phyloP scores from a whole-genome alignment of 1,140 invertebrate species.

The Aleiodes sp. region DNA sequence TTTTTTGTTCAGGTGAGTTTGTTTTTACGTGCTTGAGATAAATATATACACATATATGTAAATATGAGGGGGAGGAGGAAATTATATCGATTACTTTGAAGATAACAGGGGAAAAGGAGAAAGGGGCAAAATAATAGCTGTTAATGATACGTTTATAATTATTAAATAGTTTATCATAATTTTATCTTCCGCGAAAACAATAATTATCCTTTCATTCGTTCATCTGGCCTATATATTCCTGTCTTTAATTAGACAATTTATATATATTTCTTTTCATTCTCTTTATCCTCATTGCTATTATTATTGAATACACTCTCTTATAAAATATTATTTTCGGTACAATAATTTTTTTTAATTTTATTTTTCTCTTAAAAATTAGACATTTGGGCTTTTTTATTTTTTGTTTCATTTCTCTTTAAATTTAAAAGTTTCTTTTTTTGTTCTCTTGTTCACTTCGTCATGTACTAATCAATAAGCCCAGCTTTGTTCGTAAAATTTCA shows the following conservation, averaged over 20 bases:
- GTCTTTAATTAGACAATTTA: constrained; percentile 22
- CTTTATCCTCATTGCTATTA: constrained; percentile 40
- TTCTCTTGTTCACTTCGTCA: constrained; percentile 39
- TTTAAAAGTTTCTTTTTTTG: constrained; percentile 17
- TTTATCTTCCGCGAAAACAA: constrained; percentile 34
- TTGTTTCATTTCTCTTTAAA: constrained; percentile 19
- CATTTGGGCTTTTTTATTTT: constrained; percentile 27
- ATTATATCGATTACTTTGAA: neutral
- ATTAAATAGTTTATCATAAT: constrained; percentile 36
- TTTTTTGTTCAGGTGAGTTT: constrained; percentile 8
- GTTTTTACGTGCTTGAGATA: constrained; percentile 10
- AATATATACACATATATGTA: constrained; percentile 38
- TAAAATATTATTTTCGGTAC: constrained; percentile 46
- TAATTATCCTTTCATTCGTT: constrained; percentile 39
- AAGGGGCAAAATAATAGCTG: constrained; percentile 29
- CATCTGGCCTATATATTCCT: constrained; percentile 33
- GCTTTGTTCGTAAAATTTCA: no score
- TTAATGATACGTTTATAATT: constrained; percentile 28
- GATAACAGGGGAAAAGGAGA: neutral
- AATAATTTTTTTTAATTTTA: constrained; percentile 36
- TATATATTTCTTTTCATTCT: constrained; percentile 26
- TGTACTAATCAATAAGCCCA: constrained; percentile 29
- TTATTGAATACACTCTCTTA: constrained; percentile 44
- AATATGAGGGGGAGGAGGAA: neutral
- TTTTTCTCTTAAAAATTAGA: constrained; percentile 44